phyloP scores from a whole-genome alignment of 2,797 vertebrate genomes.

The Picus viridis region DNA sequence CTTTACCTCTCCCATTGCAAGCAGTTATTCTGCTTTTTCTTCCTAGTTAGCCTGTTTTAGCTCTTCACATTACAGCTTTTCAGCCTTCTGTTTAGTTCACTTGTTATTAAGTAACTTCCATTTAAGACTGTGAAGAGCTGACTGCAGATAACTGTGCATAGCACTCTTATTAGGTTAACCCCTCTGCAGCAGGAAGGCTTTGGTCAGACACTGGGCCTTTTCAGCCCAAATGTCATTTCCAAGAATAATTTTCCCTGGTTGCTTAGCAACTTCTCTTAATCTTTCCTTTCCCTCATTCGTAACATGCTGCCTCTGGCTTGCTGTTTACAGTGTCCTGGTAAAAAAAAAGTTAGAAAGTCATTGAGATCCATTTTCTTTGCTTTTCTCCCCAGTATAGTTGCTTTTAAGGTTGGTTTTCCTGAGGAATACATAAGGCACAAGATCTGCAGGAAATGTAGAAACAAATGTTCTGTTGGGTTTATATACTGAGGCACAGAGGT shows the following conservation, averaged over 20 bases:
- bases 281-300: conserved; percentile 16
- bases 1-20: neutral
- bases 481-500: too few relatives aligned
- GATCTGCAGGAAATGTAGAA: neutral
- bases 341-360: neutral
- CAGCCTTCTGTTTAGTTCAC: neutral
- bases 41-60: neutral
- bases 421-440: neutral
- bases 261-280: conserved; percentile 50
- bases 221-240: conserved; percentile 52
- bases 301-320: neutral
- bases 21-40: neutral
- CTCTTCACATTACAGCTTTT: neutral
- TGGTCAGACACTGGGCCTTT: conserved; percentile 9
- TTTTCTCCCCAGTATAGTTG: neutral
- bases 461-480: neutral
- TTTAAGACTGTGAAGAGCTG: neutral
- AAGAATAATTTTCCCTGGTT: conserved; percentile 42
- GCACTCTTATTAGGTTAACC: conserved; percentile 24
- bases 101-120: conserved; percentile 2
- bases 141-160: neutral
- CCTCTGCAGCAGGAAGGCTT: conserved; percentile 17
- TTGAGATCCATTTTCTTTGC: neutral
- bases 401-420: neutral
- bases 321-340: neutral